Percentiles rank a stretch among this genome's conserved stretches.
Conservation (phyloP, 1,140 invertebrate species). For the Pomacea maculata region DNA sequence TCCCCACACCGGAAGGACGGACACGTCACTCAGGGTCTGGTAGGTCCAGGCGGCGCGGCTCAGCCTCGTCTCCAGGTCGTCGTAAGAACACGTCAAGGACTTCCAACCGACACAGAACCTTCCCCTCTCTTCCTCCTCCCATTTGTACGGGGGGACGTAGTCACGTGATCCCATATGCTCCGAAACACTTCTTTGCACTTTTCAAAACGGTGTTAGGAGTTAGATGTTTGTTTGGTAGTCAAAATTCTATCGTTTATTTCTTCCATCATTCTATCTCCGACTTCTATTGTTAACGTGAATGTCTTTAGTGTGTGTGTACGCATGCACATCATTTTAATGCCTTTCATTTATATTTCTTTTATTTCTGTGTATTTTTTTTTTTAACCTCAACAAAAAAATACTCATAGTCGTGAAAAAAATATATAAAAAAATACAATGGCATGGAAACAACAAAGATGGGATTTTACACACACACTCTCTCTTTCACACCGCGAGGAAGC, state of each 20-base stretch:
- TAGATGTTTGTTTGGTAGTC: neutral
- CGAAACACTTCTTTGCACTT: constrained; percentile 17
- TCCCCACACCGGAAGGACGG: constrained; percentile 45
- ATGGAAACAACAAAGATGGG: too few species aligned
- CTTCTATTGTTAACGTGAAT: too few species aligned
- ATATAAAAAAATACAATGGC: too few species aligned
- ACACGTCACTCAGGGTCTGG: constrained; percentile 38
- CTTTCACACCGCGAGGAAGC: neutral
- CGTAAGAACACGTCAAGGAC: constrained; percentile 25
- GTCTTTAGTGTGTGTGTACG: too few species aligned
- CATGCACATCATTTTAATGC: too few species aligned
- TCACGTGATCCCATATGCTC: neutral
- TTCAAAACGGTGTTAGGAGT: neutral
- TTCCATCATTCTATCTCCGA: too few species aligned
- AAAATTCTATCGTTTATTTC: too few species aligned
- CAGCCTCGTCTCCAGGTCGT: constrained; percentile 28
- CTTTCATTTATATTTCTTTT: too few species aligned
- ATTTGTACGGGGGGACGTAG: constrained; percentile 30
- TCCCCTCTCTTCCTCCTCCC: constrained; percentile 31
- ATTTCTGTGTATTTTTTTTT: too few species aligned
- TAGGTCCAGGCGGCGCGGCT: constrained; percentile 45
- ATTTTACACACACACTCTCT: constrained; percentile 1
- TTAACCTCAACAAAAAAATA: too few species aligned
- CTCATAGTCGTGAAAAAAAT: too few species aligned
- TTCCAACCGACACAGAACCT: constrained; percentile 46